These are phyloP conservation scores for Lepus americanus DNA, from an alignment of 2,113 vertebrate genomes.

Conservation along the genomic window DNA sequence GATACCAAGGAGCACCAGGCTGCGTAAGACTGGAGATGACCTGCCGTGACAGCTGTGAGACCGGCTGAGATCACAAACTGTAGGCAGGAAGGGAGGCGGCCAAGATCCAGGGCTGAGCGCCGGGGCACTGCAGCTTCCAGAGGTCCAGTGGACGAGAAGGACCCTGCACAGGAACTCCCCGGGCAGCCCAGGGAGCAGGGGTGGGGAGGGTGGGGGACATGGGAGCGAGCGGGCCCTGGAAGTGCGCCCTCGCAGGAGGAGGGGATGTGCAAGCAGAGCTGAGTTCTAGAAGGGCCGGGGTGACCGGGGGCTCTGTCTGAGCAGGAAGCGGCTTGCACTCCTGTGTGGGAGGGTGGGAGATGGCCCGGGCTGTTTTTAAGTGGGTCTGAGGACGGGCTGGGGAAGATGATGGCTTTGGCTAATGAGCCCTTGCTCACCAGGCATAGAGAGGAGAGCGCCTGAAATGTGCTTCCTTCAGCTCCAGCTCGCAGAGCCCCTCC, in stretches of 20 bases:
- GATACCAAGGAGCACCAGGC: not conserved
- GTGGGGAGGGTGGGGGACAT: not conserved
- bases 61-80: conserved; percentile 7
- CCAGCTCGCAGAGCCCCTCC: not conserved
- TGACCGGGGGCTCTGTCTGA: conserved; percentile 60
- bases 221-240: not conserved
- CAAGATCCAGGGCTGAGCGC: conserved; percentile 3
- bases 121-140: not conserved
- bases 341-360: conserved; percentile 11
- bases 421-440: conserved; percentile 69
- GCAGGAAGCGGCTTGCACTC: conserved; percentile 73
- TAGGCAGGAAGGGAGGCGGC: not conserved
- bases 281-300: conserved; percentile 50
- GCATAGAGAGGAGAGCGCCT: not conserved
- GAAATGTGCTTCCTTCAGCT: conserved; percentile 69
- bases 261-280: not conserved
- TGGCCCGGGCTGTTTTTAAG: conserved; percentile 59
- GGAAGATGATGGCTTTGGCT: conserved; percentile 71
- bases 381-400: conserved; percentile 56
- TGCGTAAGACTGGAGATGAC: not conserved
- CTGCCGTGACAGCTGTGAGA: not conserved
- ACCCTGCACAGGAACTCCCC: not conserved
- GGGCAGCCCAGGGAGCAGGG: not conserved
- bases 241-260: not conserved
- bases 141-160: conserved; percentile 21